Base-by-base conservation (phyloP, 92 coral and sea anemone genomes). In the Porites divaricata region DNA sequence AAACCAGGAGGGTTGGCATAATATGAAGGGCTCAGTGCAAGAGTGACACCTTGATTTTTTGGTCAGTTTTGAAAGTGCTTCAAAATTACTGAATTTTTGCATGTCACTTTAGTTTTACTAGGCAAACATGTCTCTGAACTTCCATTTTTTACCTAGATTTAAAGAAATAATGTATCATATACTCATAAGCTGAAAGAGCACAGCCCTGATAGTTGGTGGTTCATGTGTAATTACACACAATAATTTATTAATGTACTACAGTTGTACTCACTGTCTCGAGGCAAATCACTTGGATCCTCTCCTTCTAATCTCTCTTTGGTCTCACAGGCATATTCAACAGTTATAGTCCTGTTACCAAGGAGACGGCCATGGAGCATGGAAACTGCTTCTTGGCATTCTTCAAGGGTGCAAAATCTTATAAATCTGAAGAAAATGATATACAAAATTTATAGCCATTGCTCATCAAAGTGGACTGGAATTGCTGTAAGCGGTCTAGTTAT, bases 331-430 rank as follows among this genome's bases (percentile, higher is more conserved):
- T 86, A 72, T 75, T 96, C 98, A 22, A 96, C 99, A 4, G 79
- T 67, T 65, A 96, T 87, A 70, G 88, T 94, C 61, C 83, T 58
- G 78, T 90, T 89, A 13, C 95, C 99, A 11, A 96, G 87, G 14
- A 92, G 28, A 69, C 94, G 84, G 11, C 93, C 87, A 77, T 96
- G 89, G 54, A 87, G 85, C 59, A 48, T 35, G 9, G 91, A 63
- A 19, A 96, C 93, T 13, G 99, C 98, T 22, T 93, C 93, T 21
- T 74, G 74, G 23, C 96, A 97, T 77, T 96, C 99, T 9, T 79
- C 93, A 19, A 88, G 80, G 17, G 92, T 96, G 63, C 63, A 25
- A 79, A 76, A 96, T 49, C 99, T 91, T 15, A 96, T 76, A 89
- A 96, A 96, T 24, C 99, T 96, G 77, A 49, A 20, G 35, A 9